Conservation (phyloP, 2,113 vertebrate species). For the Parus major region DNA sequence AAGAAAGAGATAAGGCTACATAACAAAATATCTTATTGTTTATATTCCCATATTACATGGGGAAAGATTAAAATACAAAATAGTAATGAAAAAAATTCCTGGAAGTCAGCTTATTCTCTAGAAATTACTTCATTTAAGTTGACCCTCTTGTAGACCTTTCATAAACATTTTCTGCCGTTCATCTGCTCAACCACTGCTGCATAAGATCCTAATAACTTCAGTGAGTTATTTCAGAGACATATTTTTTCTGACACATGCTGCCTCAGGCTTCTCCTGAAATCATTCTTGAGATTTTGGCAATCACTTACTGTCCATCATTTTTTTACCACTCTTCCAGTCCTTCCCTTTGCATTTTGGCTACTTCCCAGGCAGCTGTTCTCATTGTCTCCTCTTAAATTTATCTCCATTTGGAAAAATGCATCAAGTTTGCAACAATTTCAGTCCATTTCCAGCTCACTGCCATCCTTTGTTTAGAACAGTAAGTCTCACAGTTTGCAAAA, state of each 20-base stretch:
- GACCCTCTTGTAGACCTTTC: not conserved
- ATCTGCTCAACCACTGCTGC: not conserved
- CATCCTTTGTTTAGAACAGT: not conserved
- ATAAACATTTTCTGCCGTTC: not conserved
- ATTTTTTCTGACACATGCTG: slow-evolving; percentile 32
- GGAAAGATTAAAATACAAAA: not conserved
- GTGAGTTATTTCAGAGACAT: not conserved
- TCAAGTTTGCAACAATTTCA: not conserved
- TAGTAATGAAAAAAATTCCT: not conserved
- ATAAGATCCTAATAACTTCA: not conserved
- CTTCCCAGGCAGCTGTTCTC: not conserved
- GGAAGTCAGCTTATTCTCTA: not conserved
- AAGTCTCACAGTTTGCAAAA: not conserved
- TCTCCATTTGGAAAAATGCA: not conserved
- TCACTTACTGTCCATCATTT: slow-evolving; percentile 28
- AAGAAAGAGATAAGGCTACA: not conserved
- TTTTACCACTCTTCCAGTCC: not conserved
- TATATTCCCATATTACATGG: not conserved
- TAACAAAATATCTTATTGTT: not conserved
- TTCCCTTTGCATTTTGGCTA: not conserved
- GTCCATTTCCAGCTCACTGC: not conserved
- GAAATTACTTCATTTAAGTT: not conserved
- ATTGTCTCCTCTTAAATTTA: not conserved
- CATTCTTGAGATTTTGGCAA: not conserved
- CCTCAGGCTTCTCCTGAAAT: slow-evolving; percentile 28